Conservation (phyloP, 1,140 invertebrate species). For the Calephelis nemesis region DNA sequence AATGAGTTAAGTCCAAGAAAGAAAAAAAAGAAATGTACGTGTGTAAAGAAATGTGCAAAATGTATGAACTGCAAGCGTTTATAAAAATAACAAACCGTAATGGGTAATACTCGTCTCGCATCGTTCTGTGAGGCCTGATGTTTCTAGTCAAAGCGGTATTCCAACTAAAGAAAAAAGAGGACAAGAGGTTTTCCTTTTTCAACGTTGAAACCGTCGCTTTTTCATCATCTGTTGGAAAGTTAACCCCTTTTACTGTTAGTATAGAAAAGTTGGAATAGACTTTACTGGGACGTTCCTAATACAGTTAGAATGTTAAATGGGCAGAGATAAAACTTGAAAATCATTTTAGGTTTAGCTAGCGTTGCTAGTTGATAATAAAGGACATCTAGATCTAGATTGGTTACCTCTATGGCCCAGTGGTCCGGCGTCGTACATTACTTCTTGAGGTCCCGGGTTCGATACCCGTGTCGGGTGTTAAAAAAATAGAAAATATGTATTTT, state of each 20-base stretch:
- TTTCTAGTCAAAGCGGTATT: slow-evolving; percentile 22
- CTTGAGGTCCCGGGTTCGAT: no score
- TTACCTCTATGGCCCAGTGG: no score
- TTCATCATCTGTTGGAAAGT: slow-evolving; percentile 19
- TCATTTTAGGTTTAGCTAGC: no score
- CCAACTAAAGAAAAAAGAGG: slow-evolving; percentile 22
- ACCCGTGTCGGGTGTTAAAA: no score
- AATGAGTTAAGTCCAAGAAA: background rate
- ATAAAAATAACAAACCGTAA: slow-evolving; percentile 13
- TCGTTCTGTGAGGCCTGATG: slow-evolving; percentile 15
- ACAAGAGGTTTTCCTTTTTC: slow-evolving; percentile 23
- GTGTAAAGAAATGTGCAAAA: background rate
- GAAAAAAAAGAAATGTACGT: background rate
- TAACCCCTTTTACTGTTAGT: slow-evolving; percentile 18
- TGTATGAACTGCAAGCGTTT: slow-evolving; percentile 4
- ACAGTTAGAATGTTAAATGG: background rate
- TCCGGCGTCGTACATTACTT: no score
- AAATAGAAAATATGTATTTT: no score
- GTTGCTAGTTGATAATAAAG: no score
- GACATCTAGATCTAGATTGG: no score
- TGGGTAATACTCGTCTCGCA: slow-evolving; percentile 11
- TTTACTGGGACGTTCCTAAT: background rate
- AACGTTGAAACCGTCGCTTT: slow-evolving; percentile 20
- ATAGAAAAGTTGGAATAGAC: slow-evolving; percentile 18
- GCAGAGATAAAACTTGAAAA: no score